phyloP scores from a whole-genome alignment of 1,140 invertebrate species.

The Pogonomyrmex barbatus region DNA sequence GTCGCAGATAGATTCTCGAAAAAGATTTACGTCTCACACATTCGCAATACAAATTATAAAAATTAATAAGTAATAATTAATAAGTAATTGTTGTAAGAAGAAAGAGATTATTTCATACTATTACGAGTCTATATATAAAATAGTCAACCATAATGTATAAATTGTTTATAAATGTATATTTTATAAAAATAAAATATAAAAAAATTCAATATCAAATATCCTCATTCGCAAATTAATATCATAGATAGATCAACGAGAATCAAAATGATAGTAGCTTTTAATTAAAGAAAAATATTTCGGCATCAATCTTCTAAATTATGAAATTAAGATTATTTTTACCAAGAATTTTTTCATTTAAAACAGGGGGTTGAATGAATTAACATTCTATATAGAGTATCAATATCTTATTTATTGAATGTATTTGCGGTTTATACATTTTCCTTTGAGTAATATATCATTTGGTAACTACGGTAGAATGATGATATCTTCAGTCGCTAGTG shows the following conservation, averaged over 20 bases:
- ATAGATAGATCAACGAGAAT: not conserved
- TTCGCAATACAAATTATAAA: not conserved
- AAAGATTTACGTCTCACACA: not conserved
- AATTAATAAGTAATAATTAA: too few relatives aligned
- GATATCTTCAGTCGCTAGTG: constrained; percentile 62
- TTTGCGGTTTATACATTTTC: constrained; percentile 82
- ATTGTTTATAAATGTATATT: not conserved
- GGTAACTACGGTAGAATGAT: constrained; percentile 72
- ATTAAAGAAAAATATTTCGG: not conserved
- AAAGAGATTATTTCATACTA: too few relatives aligned
- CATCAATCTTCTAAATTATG: not conserved
- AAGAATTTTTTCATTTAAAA: not conserved
- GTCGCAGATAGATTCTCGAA: not conserved
- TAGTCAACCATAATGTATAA: not conserved
- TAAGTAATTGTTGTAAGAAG: too few relatives aligned
- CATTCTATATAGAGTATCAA: constrained; percentile 78
- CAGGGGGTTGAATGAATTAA: not conserved
- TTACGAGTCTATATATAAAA: not conserved
- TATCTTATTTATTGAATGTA: constrained; percentile 82
- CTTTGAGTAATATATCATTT: constrained; percentile 78
- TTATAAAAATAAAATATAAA: not conserved
- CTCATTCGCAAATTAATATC: not conserved
- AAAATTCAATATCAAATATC: not conserved
- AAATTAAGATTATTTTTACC: not conserved
- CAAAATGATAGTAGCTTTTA: not conserved